A percentile compares a stretch with the other conserved stretches of the same genome.
These are phyloP conservation scores for Clostera curtula DNA, from an alignment of 2,888 invertebrate species.

Conservation along the genomic window DNA sequence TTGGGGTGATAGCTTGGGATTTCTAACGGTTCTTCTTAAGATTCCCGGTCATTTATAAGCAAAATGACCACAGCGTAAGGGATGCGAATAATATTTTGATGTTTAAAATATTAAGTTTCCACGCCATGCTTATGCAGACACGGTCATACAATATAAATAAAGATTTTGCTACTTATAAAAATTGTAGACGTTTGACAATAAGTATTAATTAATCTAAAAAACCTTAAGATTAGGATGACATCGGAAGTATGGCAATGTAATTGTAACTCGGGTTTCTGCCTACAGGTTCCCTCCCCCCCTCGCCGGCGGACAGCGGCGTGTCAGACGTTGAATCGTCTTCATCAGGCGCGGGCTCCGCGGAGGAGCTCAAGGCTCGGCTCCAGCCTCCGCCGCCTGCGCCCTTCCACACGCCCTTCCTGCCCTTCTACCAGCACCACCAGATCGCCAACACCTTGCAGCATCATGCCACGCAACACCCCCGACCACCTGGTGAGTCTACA, in stretches of 20 bases:
- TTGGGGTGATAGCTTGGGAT: slow-evolving; percentile 26
- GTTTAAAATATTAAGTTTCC: no score
- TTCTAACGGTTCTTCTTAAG: slow-evolving; percentile 15
- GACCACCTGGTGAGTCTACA: slow-evolving; percentile 53
- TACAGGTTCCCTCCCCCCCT: slow-evolving; percentile 95
- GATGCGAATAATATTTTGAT: no score
- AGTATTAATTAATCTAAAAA: no score
- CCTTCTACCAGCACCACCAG: slow-evolving; percentile 79
- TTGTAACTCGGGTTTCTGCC: slow-evolving; percentile 12
- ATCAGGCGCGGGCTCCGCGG: slow-evolving; percentile 83
- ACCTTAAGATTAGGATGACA: slow-evolving; percentile 2
- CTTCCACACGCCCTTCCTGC: slow-evolving; percentile 76
- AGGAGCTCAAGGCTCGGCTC: slow-evolving; percentile 91
- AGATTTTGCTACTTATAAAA: no score
- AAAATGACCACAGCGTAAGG: no score
- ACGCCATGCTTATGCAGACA: no score
- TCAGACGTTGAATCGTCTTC: slow-evolving; percentile 97
- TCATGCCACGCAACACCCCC: slow-evolving; percentile 65
- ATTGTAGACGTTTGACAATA: no score
- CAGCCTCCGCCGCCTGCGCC: slow-evolving; percentile 79
- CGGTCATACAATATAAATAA: no score
- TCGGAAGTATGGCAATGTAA: slow-evolving; percentile 1
- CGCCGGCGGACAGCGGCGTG: slow-evolving; percentile 97
- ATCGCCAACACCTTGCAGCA: slow-evolving; percentile 68
- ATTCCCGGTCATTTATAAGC: no score